Evolutionary conservation across 2,113 vertebrate species (phyloP).

Genomic region (Xenus cinereus): DNA sequence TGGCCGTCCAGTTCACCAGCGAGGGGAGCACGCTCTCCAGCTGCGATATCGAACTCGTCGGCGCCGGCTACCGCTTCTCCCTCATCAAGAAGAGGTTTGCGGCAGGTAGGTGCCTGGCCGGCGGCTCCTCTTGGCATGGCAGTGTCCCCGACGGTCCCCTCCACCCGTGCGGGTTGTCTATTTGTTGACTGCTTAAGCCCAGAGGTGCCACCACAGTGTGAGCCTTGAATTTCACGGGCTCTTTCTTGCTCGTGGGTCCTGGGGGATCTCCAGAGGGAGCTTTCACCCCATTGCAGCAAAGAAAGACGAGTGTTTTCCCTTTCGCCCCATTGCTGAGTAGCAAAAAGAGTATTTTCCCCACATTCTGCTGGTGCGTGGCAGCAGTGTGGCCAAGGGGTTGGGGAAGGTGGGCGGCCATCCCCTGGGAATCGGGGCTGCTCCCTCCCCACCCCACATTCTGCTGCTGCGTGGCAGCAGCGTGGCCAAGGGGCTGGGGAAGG

Average conservation of each 20-base stretch:
- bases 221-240: not conserved
- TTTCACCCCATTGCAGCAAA: not conserved
- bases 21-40: conserved; percentile 95
- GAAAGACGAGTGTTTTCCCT: not conserved
- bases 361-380: fast-evolving
- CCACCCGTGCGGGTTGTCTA: fast-evolving
- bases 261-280: not conserved
- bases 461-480: not conserved
- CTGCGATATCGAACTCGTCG: conserved; percentile 93
- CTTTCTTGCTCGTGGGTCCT: not conserved
- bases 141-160: fast-evolving
- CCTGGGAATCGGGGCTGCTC: not conserved
- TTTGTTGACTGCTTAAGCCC: not conserved
- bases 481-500: not conserved
- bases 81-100: conserved; percentile 98
- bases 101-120: conserved; percentile 78
- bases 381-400: fast-evolving
- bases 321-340: not conserved
- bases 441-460: fast-evolving
- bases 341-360: fast-evolving
- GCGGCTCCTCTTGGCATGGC: fast-evolving
- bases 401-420: not conserved
- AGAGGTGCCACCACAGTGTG: fast-evolving
- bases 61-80: conserved; percentile 95
- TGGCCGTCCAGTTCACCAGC: conserved; percentile 96